Percentiles rank a stretch among this genome's conserved stretches.
These are phyloP conservation scores for Acrocyrtus sp. DNA, from an alignment of 2,888 invertebrate genomes.

Conservation along the genomic window DNA sequence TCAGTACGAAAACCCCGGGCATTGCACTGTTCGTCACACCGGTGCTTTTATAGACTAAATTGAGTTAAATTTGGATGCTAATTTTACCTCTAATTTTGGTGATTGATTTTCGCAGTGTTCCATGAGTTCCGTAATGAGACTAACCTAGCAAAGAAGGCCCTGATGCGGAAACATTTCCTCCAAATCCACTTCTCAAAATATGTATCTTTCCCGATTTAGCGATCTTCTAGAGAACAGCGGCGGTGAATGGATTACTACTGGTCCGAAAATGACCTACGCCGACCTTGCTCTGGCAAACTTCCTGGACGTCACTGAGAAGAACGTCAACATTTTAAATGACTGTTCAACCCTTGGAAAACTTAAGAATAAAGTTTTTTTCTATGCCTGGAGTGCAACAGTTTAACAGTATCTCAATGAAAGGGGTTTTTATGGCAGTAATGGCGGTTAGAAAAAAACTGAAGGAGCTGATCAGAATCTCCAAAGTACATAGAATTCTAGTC, in stretches of 20 bases:
- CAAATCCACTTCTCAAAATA: constrained; percentile 24
- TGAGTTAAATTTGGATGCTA: background rate
- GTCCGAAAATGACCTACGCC: constrained; percentile 73
- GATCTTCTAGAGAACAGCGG: background rate
- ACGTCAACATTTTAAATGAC: constrained; percentile 70
- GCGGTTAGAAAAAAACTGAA: too few species aligned
- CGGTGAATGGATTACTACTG: constrained; percentile 68
- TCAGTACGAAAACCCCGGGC: constrained; percentile 26
- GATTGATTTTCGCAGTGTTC: constrained; percentile 16
- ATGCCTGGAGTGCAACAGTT: constrained; percentile 71
- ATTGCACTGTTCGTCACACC: constrained; percentile 35
- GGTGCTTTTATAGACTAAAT: constrained; percentile 4
- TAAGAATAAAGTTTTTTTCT: constrained; percentile 70
- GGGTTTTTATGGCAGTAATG: too few species aligned
- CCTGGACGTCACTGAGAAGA: constrained; percentile 70
- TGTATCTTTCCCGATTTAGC: constrained; percentile 14
- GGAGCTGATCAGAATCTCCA: too few species aligned
- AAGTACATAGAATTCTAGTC: too few species aligned
- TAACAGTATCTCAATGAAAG: constrained; percentile 64
- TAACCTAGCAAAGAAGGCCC: constrained; percentile 19
- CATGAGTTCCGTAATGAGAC: constrained; percentile 33
- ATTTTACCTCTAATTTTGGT: background rate
- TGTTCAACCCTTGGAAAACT: constrained; percentile 70
- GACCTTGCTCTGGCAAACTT: constrained; percentile 72
- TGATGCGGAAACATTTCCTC: constrained; percentile 18